Evolutionary conservation across 2,113 vertebrate genomes (phyloP).

Genomic region (Maccullochella peelii): DNA sequence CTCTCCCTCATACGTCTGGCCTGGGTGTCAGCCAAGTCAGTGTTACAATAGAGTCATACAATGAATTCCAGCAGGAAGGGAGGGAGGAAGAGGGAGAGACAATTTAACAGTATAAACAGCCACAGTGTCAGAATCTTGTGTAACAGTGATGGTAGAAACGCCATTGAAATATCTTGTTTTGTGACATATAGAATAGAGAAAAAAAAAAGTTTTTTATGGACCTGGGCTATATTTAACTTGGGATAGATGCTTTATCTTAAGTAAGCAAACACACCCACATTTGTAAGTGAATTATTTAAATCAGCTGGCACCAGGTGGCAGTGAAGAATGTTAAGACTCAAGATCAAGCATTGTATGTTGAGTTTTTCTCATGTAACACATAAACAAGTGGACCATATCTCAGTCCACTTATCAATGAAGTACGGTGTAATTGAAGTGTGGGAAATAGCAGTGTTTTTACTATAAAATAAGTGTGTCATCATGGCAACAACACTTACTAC

Average conservation of each 20-base stretch:
- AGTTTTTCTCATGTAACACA: background rate
- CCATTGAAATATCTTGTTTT: background rate
- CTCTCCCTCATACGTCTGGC: slow-evolving; percentile 49
- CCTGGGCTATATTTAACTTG: background rate
- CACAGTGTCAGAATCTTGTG: slow-evolving; percentile 24
- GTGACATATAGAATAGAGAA: background rate
- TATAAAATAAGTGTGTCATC: background rate
- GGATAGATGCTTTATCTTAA: slow-evolving; percentile 8
- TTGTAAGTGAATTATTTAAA: background rate
- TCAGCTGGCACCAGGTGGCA: background rate
- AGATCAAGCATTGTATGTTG: background rate
- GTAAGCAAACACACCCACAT: background rate
- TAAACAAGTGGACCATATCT: background rate
- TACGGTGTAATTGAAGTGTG: background rate
- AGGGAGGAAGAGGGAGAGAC: slow-evolving; percentile 20
- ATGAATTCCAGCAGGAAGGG: slow-evolving; percentile 41
- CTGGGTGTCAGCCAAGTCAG: slow-evolving; percentile 39
- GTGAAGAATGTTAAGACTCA: background rate
- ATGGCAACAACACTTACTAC: background rate
- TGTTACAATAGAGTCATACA: slow-evolving; percentile 38
- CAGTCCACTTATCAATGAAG: background rate
- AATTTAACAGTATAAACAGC: slow-evolving; percentile 32
- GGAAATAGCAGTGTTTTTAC: background rate
- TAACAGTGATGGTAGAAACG: background rate
- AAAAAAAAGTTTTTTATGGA: background rate